These are phyloP conservation scores for Mamestra brassicae DNA, from an alignment of 2,888 invertebrate species.

Conservation along the genomic window DNA sequence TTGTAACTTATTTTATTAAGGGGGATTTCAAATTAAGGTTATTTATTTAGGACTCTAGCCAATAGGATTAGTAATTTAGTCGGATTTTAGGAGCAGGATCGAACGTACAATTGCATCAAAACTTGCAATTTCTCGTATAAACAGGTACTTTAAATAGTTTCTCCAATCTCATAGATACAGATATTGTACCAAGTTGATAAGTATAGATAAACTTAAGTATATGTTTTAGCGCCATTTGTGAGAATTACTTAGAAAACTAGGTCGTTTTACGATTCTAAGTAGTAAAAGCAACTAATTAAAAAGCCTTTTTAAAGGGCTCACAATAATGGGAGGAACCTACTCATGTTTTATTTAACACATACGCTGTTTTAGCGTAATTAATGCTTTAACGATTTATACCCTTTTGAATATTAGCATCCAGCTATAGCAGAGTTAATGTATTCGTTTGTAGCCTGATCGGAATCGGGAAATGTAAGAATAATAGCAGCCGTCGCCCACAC, in stretches of 20 bases:
- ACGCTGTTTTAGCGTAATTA: conserved; percentile 40
- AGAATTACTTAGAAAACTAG: conserved; percentile 41
- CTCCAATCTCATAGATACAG: background rate
- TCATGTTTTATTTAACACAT: conserved; percentile 51
- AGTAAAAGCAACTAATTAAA: conserved; percentile 50
- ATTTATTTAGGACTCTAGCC: background rate
- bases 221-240: conserved; percentile 26
- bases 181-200: background rate
- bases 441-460: conserved; percentile 16
- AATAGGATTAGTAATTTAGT: no score
- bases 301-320: conserved; percentile 36
- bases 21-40: background rate
- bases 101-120: background rate
- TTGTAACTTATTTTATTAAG: background rate
- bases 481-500: background rate
- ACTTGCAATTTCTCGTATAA: no score
- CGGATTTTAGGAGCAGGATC: background rate
- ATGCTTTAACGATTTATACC: conserved; percentile 26
- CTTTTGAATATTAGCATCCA: conserved; percentile 3
- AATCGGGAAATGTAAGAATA: conserved; percentile 19
- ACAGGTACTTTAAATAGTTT: background rate
- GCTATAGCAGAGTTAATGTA: conserved; percentile 38
- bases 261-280: conserved; percentile 31
- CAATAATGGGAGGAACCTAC: conserved; percentile 27
- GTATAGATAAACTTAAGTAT: background rate